Conservation (phyloP, 2,888 invertebrate species). For the Orthosia gracilis region DNA sequence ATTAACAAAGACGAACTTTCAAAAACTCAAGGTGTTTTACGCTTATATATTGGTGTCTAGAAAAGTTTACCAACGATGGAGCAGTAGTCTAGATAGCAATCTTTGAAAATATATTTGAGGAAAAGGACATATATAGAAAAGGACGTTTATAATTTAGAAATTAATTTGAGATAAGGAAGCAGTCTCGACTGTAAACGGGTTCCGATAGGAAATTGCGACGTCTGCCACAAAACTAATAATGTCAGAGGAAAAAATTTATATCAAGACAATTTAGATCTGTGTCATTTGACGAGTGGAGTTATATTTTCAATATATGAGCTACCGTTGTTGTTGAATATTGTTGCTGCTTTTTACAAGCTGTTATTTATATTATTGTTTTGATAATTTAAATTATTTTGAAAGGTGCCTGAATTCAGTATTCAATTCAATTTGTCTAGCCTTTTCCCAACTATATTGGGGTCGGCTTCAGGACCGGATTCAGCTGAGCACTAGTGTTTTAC, state of each 20-base stretch:
- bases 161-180: conserved; percentile 84
- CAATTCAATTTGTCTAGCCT: no score
- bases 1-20: not conserved
- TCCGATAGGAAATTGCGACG: conserved; percentile 81
- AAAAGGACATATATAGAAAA: conserved; percentile 67
- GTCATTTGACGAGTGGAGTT: conserved; percentile 1
- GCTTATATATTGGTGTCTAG: not conserved
- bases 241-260: conserved; percentile 57
- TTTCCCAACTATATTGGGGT: no score
- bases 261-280: conserved; percentile 48
- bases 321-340: not conserved
- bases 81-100: conserved; percentile 23
- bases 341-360: not conserved
- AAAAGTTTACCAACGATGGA: not conserved
- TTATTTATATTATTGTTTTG: no score
- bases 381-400: no score
- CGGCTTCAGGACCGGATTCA: no score
- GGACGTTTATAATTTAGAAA: conserved; percentile 76
- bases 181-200: conserved; percentile 74
- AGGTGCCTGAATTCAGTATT: no score
- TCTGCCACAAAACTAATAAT: conserved; percentile 67
- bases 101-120: conserved; percentile 56
- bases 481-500: no score
- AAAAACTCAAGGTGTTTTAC: not conserved
- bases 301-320: conserved; percentile 5